Percentiles rank a stretch among this genome's conserved stretches.
Evolutionary conservation across 2,888 invertebrate species (phyloP).

Genomic region (Euphydryas editha): DNA sequence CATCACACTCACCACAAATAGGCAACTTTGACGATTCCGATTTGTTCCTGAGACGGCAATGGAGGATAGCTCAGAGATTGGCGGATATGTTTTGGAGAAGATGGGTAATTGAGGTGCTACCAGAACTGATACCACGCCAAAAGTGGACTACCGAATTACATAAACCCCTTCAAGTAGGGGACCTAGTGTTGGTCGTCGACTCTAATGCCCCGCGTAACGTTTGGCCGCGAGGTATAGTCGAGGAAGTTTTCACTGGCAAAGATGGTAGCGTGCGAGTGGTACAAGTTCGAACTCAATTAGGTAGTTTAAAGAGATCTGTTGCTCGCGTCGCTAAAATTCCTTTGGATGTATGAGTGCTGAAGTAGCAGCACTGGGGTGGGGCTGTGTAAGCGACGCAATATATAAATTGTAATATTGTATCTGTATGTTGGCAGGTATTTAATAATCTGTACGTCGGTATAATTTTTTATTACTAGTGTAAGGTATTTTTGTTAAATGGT

Average conservation of each 20-base stretch:
- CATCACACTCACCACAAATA: background rate
- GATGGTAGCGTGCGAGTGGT: slow-evolving; percentile 11
- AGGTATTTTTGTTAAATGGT: no score
- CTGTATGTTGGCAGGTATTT: no score
- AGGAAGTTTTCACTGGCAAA: slow-evolving; percentile 12
- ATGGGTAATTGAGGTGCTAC: slow-evolving; percentile 7
- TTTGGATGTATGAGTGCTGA: no score
- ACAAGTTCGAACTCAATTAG: no score
- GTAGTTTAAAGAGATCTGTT: no score
- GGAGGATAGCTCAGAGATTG: slow-evolving; percentile 10
- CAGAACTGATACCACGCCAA: background rate
- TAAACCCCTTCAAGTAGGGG: slow-evolving; percentile 17
- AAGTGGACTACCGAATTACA: background rate
- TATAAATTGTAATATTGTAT: no score
- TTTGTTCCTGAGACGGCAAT: background rate
- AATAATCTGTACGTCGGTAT: no score
- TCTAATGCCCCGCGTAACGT: slow-evolving; percentile 13
- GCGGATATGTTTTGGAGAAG: slow-evolving; percentile 15
- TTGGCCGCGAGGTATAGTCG: slow-evolving; percentile 26
- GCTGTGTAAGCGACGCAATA: no score
- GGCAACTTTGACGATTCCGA: slow-evolving; percentile 5
- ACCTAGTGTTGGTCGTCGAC: slow-evolving; percentile 25
- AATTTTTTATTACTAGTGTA: no score
- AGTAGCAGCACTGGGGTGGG: no score
- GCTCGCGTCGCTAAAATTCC: no score